Evolutionary conservation across 2,888 invertebrate genomes (phyloP), one percentile per base, ranked within the genome.

Genomic region (Drosophila peninsularis): DNA sequence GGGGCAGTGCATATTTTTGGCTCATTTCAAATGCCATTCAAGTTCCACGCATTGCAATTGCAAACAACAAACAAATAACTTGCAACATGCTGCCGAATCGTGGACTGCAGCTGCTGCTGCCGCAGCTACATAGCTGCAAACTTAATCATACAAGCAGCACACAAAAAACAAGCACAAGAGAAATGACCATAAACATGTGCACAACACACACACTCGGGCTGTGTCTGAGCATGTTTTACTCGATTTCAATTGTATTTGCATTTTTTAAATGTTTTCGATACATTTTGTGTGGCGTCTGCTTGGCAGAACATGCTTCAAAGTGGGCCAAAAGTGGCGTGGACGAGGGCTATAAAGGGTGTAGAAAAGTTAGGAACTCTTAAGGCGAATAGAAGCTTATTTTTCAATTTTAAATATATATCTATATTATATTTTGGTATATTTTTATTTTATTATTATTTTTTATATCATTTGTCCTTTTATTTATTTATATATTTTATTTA

Each of bases 211-310:
- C 27, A 42, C 21, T 21, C 42, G 7, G 13, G 42, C 42, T 42
- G 24, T 21, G 17, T 7, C 21, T 3, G 41, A 14, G 42, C 36
- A 68, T 55, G 47, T 34, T 50, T 49, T 44, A n/a, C 50, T 27
- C 14, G 24, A 44, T 50, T 66, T 67, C 50, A 52, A 67, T 52
- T 67, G 37, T 17, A 17, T 39, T 50, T 53, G 30, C 30, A 30
- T 30, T 32, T 47, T 19, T 32, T 13, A 32, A 47, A 17, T 47
- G 47, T 13, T 30, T 30, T 30, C 6, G 17, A 27, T 45, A 5
- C 7, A 27, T 47, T 30, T 30, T 10, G 6, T 7, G n/a, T 17
- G n/a, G 21, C 11, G 14, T n/a, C 14, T 24, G 44, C 24, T 24
- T 9, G 3, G 24, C 14, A 7, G 24, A 0, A 45, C 37, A 39